Base-by-base conservation (phyloP, 2,113 vertebrate genomes). In the Zosterops lateralis region DNA sequence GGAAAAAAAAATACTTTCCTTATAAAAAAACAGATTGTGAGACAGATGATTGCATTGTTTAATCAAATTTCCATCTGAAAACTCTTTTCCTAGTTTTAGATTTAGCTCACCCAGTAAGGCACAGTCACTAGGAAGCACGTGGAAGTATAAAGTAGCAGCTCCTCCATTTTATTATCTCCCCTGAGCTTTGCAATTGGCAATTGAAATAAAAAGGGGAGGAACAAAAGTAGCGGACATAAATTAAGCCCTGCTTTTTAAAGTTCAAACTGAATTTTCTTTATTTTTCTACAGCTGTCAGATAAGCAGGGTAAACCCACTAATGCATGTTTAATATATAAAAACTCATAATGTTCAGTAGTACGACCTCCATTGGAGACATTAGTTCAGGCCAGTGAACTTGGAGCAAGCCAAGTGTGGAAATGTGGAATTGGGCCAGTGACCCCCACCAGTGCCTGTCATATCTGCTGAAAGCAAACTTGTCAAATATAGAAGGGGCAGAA, bases 31-130 rank as follows among this genome's bases (percentile, higher is more conserved):
- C 98, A 98, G 98, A 98, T 97, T 98, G 98, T 81, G 93, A 90
- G 97, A 98, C 98, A 98, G 98, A 98, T 98, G 98, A 98, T 89
- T 95, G 97, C 89, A 98, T 98, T 98, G 98, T 98, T 92, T 92
- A 72, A 87, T 90, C 95, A 93, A 96, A 98, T 98, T 98, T 98
- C 98, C 98, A 98, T 98, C 97, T 98, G 98, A 98, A 98, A 98
- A 98, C 98, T 98, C 95, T 95, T 93, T 96, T 95, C 93, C 92
- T 80, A 78, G 92, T 84, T 84, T 95, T 76, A 95, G 93, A 95
- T 96, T 97, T 96, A 98, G 96, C 96, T 97, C 96, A 91, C 96
- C 96, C 96, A 94, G 97, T 91, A 92, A 95, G 96, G 96, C 96
- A 96, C 65, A 93, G 95, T 97, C 94, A 92, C 88, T 80, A 81